Evolutionary conservation across 1,140 invertebrate species (phyloP).

Genomic region (Megalopta genalis): DNA sequence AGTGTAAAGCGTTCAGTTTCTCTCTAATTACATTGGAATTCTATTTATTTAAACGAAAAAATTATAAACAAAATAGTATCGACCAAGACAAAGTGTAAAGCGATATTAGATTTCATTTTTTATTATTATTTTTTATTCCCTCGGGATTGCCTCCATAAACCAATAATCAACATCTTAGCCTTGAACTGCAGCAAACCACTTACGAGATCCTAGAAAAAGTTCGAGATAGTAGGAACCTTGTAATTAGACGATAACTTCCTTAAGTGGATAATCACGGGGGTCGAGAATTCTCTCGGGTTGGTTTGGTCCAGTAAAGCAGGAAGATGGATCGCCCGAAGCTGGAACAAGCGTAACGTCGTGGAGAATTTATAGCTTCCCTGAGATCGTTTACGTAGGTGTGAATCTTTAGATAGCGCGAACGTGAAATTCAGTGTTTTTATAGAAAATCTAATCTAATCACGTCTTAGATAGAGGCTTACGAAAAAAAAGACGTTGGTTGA

Average conservation of each 20-base stretch:
- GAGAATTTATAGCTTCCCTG: conserved; percentile 12
- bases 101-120: no score
- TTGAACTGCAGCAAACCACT: background rate
- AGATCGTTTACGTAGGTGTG: background rate
- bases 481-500: background rate
- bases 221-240: no score
- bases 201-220: background rate
- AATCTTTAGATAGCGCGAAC: background rate
- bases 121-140: no score
- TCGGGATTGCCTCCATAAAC: background rate
- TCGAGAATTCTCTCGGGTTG: background rate
- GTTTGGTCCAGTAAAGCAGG: background rate
- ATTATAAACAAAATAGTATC: no score
- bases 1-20: no score
- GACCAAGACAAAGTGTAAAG: no score
- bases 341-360: background rate
- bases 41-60: no score
- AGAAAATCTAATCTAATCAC: background rate
- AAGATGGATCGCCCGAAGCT: background rate
- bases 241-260: background rate
- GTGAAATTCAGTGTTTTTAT: background rate
- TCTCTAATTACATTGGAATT: no score
- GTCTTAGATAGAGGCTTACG: background rate
- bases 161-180: background rate
- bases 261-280: background rate